Evolutionary conservation across 2,113 vertebrate species (phyloP).

Genomic region (Turdus rufiventris): DNA sequence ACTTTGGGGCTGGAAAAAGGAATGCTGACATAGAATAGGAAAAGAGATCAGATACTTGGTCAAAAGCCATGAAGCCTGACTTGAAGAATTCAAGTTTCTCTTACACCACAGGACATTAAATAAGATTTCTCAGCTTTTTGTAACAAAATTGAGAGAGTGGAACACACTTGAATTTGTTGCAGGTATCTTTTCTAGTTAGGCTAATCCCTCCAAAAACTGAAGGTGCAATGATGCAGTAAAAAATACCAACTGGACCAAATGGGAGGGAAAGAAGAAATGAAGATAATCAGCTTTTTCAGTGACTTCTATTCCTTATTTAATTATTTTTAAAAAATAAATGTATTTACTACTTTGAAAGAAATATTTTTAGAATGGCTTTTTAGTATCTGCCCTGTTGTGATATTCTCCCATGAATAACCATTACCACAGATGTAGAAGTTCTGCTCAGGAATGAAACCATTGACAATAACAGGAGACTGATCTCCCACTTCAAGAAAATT

Average conservation of each 20-base stretch:
- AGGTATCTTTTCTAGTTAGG: not conserved
- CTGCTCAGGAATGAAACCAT: not conserved
- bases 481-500: not conserved
- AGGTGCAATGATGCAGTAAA: not conserved
- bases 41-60: not conserved
- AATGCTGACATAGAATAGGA: not conserved
- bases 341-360: not conserved
- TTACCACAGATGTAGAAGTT: not conserved
- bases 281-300: not conserved
- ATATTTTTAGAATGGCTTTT: not conserved
- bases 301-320: not conserved
- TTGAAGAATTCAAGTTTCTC: not conserved
- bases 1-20: not conserved
- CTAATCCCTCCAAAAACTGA: not conserved
- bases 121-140: not conserved
- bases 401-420: not conserved
- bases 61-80: not conserved
- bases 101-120: not conserved
- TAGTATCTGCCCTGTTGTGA: not conserved
- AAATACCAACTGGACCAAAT: not conserved
- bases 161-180: not conserved
- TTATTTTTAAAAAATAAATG: not conserved
- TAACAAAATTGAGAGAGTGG: not conserved
- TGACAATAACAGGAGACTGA: not conserved
- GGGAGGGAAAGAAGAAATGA: not conserved